Evolutionary conservation across 2,113 vertebrate species (phyloP), one percentile per base, ranked within the genome.

Genomic region (Azemiops feae): DNA sequence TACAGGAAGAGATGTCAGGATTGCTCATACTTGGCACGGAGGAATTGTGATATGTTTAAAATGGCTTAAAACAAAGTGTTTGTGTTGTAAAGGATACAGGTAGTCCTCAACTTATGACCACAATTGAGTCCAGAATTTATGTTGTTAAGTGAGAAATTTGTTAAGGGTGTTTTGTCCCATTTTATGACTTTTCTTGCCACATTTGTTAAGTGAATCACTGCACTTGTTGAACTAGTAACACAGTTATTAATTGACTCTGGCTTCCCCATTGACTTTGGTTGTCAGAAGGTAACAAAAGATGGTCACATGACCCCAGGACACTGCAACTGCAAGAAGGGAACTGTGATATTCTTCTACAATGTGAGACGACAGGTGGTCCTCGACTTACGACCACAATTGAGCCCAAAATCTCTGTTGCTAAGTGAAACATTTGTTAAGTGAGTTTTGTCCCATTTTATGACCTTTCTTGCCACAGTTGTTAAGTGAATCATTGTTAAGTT

Each of bases 1-100:
- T 94, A 93, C 47, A 11, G 30, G 92, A 81, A 39, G 92, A 55
- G 16, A 89, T 93, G 18, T 34, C 34, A 88, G 16, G 10, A 74
- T 93, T 96, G 90, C 25, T 85, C 81, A 89, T 81, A 90, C 86
- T 92, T 91, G 45, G 92, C 34, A 52, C 39, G 89, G 25, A 95
- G 90, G 93, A 96, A 89, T 0, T 1, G 95, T 93, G 94, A 96
- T 92, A 34, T 27, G 27, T 58, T 93, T 95, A 85, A 93, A 90
- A 30, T 91, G 89, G 91, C 93, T 96, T 43, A 45, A 96, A 90
- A 52, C 58, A 53, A 50, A 93, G 25, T 11, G 6, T 43, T 55
- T 57, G 39, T 22, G 27, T 1, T 91, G 54, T 55, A 43, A 20
- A 47, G 2, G n/a, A 4, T 64, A 1, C 60, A 64, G 10, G 60